A percentile compares a stretch with the other conserved stretches of the same genome.
phyloP scores from a whole-genome alignment of 2,113 vertebrate genomes.

The Gnathonemus longibarbis region DNA sequence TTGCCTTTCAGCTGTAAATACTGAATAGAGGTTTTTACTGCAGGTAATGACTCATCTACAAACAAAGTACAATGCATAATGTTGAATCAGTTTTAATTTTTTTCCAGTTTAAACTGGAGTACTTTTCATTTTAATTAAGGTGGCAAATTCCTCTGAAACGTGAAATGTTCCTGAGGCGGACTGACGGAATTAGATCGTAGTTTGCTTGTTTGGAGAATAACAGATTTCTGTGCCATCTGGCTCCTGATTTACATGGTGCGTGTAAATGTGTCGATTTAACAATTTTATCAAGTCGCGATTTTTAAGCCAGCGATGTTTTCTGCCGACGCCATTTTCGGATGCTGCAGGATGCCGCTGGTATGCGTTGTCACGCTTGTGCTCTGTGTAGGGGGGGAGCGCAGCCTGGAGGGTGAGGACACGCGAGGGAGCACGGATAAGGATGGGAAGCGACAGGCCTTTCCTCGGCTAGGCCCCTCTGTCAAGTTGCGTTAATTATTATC shows the following conservation, averaged over 20 bases:
- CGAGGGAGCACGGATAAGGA: not conserved
- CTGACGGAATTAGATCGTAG: slow-evolving; percentile 36
- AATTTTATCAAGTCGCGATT: slow-evolving; percentile 12
- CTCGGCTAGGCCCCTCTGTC: slow-evolving; percentile 30
- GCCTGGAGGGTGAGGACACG: not conserved
- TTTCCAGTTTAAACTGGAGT: slow-evolving; percentile 35
- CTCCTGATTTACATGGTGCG: slow-evolving; percentile 33
- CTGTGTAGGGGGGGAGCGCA: not conserved
- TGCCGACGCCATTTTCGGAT: not conserved
- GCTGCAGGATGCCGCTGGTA: too few relatives aligned
- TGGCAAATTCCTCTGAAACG: slow-evolving; percentile 36
- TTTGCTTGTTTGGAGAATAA: slow-evolving; percentile 30
- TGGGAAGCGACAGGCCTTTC: slow-evolving; percentile 23
- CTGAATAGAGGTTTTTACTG: slow-evolving; percentile 29
- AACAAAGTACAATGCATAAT: slow-evolving; percentile 29
- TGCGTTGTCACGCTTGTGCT: not conserved
- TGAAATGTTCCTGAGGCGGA: slow-evolving; percentile 38
- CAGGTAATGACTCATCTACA: slow-evolving; percentile 37
- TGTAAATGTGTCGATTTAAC: slow-evolving; percentile 35
- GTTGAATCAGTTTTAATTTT: slow-evolving; percentile 34
- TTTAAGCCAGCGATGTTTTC: not conserved
- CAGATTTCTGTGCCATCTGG: slow-evolving; percentile 40
- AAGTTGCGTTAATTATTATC: slow-evolving; percentile 35
- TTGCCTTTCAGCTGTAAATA: slow-evolving; percentile 25
- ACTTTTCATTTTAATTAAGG: slow-evolving; percentile 43